Evolutionary conservation across 2,113 vertebrate species (phyloP), one percentile per base, ranked within the genome.

Genomic region (Tiliqua scincoides): DNA sequence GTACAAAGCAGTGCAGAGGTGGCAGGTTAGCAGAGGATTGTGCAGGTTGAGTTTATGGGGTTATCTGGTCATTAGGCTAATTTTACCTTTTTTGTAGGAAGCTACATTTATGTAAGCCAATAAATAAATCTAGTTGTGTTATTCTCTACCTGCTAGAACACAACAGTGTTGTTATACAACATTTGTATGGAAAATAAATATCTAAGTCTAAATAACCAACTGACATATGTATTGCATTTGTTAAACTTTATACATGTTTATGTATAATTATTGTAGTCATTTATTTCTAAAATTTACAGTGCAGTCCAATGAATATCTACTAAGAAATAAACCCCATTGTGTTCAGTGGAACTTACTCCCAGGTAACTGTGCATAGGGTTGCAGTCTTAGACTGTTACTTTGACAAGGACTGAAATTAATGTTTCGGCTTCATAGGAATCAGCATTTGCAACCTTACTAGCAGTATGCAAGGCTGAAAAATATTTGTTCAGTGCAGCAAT

Each of bases 11-110:
- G 63, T 73, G 84, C 80, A 87, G 74, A 92, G 90, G 70, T 72
- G 63, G 14, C 59, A 87, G 87, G 80, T 92, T 80, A 92, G 1
- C 54, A 0, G 0, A 87, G 81, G 89, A 89, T 92, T 90, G 83
- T 21, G 9, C 8, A 73, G 65, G 23, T n/a, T 82, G 4, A 10
- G 40, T 63, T 1, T 77, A 65, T 65, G 1, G 14, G 68, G 63
- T 18, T 79, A 12, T 54, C 20, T 68, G 43, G 18, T 90, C 61
- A 20, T 63, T 88, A 65, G 62, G 82, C 80, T 85, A 88, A 3
- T 72, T 83, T 12, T 35, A 35, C 30, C 86, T 32, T 20, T 83
- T 67, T 83, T 54, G 14, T 86, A 27, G 79, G 15, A 91, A 87
- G 75, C 81, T 8, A 0, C 79, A 2, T 2, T 1, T 61, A 32